Conservation (phyloP, 2,797 vertebrate genomes). For the Acrocephalus scirpaceus region DNA sequence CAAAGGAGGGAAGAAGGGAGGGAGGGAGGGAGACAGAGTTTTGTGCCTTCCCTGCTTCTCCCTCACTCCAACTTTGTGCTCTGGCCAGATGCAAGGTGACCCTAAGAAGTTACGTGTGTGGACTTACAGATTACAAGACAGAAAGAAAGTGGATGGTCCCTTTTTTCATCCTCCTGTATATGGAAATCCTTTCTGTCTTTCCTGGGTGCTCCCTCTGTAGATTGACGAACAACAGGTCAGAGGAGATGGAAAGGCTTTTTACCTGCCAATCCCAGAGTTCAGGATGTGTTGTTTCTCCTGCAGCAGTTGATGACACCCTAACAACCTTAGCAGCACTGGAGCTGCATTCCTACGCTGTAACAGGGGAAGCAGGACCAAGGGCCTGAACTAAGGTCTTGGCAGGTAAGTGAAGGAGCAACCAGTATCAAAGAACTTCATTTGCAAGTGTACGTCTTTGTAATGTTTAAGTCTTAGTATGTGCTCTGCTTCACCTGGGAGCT, state of each 20-base stretch:
- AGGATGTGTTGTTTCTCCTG: conserved; percentile 75
- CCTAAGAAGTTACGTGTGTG: conserved; percentile 36
- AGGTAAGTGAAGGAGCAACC: conserved; percentile 69
- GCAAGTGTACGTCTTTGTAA: conserved; percentile 64
- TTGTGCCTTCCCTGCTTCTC: neutral
- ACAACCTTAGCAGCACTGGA: conserved; percentile 73
- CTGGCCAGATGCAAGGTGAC: neutral
- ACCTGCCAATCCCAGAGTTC: conserved; percentile 73
- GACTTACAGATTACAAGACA: conserved; percentile 65
- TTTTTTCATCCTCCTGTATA: conserved; percentile 8
- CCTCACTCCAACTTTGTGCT: neutral
- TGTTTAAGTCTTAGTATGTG: conserved; percentile 68
- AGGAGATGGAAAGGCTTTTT: conserved; percentile 59
- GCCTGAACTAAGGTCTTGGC: conserved; percentile 75
- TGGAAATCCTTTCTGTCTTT: conserved; percentile 32
- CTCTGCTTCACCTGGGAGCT: conserved; percentile 42
- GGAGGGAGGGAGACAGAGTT: neutral
- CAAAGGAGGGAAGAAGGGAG: neutral
- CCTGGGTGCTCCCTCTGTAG: conserved; percentile 55
- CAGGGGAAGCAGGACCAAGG: conserved; percentile 72
- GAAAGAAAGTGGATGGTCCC: conserved; percentile 17
- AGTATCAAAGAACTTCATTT: conserved; percentile 46
- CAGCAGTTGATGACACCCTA: conserved; percentile 72
- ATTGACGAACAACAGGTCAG: conserved; percentile 18
- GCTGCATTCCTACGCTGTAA: conserved; percentile 73